phyloP scores from a whole-genome alignment of 2,797 vertebrate genomes.

The Acanthopagrus latus region DNA sequence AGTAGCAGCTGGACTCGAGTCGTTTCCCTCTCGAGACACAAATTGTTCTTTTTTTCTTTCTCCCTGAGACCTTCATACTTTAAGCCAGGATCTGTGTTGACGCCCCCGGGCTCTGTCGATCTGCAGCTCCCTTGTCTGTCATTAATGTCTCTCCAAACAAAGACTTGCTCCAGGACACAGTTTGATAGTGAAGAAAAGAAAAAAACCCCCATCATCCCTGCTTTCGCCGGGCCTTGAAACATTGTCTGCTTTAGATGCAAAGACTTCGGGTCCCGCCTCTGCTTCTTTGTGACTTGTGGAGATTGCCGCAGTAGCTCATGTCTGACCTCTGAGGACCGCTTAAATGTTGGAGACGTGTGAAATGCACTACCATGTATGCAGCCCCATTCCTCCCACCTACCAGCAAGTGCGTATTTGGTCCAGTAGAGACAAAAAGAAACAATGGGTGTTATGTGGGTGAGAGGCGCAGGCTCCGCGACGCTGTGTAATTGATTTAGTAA shows the following conservation, averaged over 20 bases:
- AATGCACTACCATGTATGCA: conserved; percentile 28
- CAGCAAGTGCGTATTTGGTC: conserved; percentile 43
- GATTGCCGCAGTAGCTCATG: conserved; percentile 36
- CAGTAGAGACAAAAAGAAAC: conserved; percentile 56
- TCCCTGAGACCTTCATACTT: conserved; percentile 36
- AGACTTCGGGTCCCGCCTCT: conserved; percentile 25
- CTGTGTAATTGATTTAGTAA: conserved; percentile 85
- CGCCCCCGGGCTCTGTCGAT: conserved; percentile 50
- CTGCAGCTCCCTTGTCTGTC: conserved; percentile 66
- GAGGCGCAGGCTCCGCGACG: conserved; percentile 68
- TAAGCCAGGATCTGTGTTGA: conserved; percentile 48
- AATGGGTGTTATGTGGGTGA: conserved; percentile 59
- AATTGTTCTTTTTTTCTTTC: conserved; percentile 2
- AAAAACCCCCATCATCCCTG: conserved; percentile 2
- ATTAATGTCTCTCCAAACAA: conserved; percentile 72
- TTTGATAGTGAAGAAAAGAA: conserved; percentile 52
- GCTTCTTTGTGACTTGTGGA: conserved; percentile 34
- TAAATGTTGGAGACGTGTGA: conserved; percentile 35
- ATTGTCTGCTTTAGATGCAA: conserved; percentile 42
- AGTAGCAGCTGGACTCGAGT: conserved; percentile 43
- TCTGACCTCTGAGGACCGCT: conserved; percentile 39
- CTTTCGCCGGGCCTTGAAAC: conserved; percentile 56
- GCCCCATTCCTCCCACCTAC: conserved; percentile 39
- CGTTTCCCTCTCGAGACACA: conserved; percentile 53
- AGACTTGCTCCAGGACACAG: conserved; percentile 62